Base-by-base conservation (phyloP, 2,797 vertebrate species). In the Syndactyla subalaris region DNA sequence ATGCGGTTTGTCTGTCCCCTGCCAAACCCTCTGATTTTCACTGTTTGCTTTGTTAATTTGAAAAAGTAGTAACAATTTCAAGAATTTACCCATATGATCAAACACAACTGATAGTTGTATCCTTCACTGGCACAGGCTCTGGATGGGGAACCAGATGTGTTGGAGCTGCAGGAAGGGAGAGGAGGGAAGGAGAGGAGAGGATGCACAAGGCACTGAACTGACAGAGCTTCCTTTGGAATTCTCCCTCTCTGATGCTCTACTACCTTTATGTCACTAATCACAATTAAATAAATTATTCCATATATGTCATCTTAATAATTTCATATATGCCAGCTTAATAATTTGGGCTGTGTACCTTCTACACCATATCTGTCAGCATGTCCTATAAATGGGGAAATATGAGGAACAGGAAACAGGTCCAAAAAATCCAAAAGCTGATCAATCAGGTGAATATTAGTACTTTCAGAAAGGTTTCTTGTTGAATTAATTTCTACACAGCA, bases 21-120 rank as follows among this genome's bases (percentile, higher is more conserved):
- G 91, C 85, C 92, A 85, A 92, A 87, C 45, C 52, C 71, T 89
- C 89, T 58, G 52, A 66, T 94, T 92, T 63, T 36, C 55, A 54
- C 71, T 91, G 88, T 89, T 94, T 95, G 71, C 71, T 65, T 55
- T 76, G 57, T 89, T 94, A 76, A 94, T 89, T 84, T 54, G 23
- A 78, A 92, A 93, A 82, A 27, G n/a, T 51, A 78, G 87, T n/a
- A 67, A 77, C 79, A 55, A 67, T 63, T 65, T 72, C 59, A 66
- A 49, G 92, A 48, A 89, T 51, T 67, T 71, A 48, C 59, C 83
- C 71, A 0, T 24, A 51, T 36, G 83, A 79, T 76, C 62, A 57
- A 81, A 54, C 16, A 11, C 18, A 62, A 54, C 9, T 32, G 71
- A 63, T 71, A 9, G 67, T 6, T 10, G 18, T 12, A 57, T 78